phyloP scores from a whole-genome alignment of 2,888 invertebrate genomes.

The Lepeophtheirus nordmannii region DNA sequence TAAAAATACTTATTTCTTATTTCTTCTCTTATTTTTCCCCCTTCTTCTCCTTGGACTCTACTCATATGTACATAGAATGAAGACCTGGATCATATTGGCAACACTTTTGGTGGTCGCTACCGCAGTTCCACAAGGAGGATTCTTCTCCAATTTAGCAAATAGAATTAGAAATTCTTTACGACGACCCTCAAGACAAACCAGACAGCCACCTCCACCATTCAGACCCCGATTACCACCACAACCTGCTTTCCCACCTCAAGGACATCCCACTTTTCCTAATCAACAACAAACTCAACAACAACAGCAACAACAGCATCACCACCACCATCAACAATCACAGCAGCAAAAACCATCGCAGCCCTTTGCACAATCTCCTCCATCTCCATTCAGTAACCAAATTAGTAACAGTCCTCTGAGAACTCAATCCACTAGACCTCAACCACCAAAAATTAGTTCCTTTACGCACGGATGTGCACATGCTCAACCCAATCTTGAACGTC shows the following conservation, averaged over 20 bases:
- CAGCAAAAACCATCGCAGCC: no score
- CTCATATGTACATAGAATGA: neutral
- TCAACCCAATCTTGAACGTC: neutral
- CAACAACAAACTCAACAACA: neutral
- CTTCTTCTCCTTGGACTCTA: no score
- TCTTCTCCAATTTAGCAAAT: neutral
- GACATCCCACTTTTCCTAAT: neutral
- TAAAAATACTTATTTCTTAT: no score
- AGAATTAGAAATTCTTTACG: neutral
- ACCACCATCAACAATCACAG: no score
- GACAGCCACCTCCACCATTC: constrained; percentile 2
- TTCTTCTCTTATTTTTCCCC: no score
- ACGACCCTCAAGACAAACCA: neutral
- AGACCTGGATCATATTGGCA: neutral
- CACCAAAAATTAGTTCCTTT: neutral
- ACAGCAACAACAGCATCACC: neutral
- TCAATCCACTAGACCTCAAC: neutral
- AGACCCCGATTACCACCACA: neutral
- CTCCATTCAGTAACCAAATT: neutral
- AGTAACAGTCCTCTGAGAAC: neutral
- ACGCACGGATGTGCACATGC: neutral
- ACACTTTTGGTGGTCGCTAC: neutral
- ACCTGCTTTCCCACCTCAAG: neutral
- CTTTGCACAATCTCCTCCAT: neutral
- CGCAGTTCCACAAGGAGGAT: constrained; percentile 1